Evolutionary conservation across 2,888 invertebrate species (phyloP).

Genomic region (Synergus itoensis): DNA sequence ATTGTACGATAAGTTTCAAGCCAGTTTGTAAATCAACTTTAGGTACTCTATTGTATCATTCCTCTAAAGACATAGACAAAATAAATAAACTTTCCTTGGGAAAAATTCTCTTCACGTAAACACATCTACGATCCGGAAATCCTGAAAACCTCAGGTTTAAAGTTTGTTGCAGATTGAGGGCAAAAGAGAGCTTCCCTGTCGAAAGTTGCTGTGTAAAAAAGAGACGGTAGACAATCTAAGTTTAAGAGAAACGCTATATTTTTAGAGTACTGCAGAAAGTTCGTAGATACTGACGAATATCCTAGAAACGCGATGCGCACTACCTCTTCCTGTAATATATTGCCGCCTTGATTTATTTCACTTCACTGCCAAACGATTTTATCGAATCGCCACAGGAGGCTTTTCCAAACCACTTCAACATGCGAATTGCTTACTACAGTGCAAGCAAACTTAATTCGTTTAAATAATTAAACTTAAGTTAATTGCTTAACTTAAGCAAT

Average conservation of each 20-base stretch:
- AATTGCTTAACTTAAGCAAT: too few relatives aligned
- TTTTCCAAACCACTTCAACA: slow-evolving; percentile 18
- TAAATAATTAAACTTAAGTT: too few relatives aligned
- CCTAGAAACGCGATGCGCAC: slow-evolving; percentile 23
- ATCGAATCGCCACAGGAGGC: slow-evolving; percentile 25
- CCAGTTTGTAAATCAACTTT: slow-evolving; percentile 5
- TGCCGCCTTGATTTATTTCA: slow-evolving; percentile 24
- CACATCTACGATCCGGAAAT: not conserved
- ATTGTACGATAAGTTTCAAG: slow-evolving; percentile 17
- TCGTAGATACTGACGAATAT: not conserved
- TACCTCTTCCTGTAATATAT: slow-evolving; percentile 8
- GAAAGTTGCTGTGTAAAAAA: not conserved
- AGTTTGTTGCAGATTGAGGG: not conserved
- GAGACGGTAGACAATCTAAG: not conserved
- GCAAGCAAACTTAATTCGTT: too few relatives aligned
- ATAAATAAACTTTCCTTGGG: not conserved
- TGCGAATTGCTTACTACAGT: not conserved
- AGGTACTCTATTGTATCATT: not conserved
- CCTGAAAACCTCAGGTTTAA: not conserved
- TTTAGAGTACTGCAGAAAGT: slow-evolving; percentile 11
- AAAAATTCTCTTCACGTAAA: not conserved
- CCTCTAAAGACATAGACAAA: not conserved
- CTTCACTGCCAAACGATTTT: slow-evolving; percentile 34
- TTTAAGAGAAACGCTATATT: slow-evolving; percentile 25
- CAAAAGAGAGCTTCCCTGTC: slow-evolving; percentile 8